Conservation (phyloP, 2,797 vertebrate species). For the Lates japonicus region DNA sequence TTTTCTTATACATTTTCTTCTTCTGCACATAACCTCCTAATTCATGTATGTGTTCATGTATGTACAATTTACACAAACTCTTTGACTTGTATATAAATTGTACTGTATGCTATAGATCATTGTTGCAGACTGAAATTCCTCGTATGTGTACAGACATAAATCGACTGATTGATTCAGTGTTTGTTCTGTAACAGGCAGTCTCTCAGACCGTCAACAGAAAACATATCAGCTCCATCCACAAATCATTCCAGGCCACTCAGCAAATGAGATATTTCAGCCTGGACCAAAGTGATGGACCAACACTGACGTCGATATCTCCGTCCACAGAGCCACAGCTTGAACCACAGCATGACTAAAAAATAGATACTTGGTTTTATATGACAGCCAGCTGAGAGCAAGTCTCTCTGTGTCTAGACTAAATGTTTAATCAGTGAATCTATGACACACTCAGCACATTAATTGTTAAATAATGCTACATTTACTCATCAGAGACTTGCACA, state of each 20-base stretch:
- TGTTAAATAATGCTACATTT: not conserved
- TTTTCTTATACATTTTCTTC: too few relatives aligned
- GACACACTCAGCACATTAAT: not conserved
- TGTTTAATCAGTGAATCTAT: not conserved
- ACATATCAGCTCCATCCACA: not conserved
- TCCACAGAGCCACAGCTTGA: not conserved
- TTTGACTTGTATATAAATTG: too few relatives aligned
- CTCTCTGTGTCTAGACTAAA: not conserved
- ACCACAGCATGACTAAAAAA: not conserved
- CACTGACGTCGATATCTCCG: not conserved
- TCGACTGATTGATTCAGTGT: not conserved
- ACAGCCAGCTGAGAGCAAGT: not conserved
- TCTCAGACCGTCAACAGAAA: not conserved
- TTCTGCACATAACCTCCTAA: too few relatives aligned
- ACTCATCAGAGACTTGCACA: constrained; percentile 1
- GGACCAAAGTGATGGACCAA: not conserved
- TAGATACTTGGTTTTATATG: not conserved
- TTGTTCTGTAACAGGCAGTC: not conserved
- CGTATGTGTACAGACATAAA: too few relatives aligned
- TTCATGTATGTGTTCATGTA: too few relatives aligned
- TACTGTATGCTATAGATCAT: too few relatives aligned
- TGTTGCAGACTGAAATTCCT: too few relatives aligned
- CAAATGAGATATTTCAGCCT: not conserved
- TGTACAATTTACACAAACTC: too few relatives aligned
- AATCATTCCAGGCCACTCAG: not conserved